Base-by-base conservation (phyloP, 2,113 vertebrate species). In the Actenoides lindsayi region DNA sequence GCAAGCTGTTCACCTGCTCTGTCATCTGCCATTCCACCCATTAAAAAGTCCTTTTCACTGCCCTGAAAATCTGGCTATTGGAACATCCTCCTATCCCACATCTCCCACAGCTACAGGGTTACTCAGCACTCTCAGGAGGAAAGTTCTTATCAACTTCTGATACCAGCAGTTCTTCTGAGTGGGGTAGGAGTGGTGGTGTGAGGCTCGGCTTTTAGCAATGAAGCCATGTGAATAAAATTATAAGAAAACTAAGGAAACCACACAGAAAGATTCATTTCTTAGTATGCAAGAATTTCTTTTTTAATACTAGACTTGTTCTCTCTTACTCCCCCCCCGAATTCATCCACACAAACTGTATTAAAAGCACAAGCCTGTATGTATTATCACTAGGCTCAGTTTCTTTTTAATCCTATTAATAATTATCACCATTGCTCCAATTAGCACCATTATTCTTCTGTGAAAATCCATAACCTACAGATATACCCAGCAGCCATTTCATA, bases 351-450 rank as follows among this genome's bases (percentile, higher is more conserved):
- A 68, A 54, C 79, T 44, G 57, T 39, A 85, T 53, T 71, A 67
- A 85, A 81, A 94, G 83, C 73, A 84, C 57, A 67, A 44, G 42
- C 42, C 48, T 33, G 64, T 54, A 77, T 41, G 73, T 18, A 56
- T 63, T 76, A 84, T 44, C 74, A 74, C 39, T 33, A 46, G 48
- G 73, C 65, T 60, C 79, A n/a, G 60, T 69, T 96, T 92, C 68
- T 46, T 90, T 53, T 73, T 68, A 81, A 90, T 81, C 87, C 83
- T 87, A 67, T 89, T 89, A 94, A 73, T 84, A 64, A 90, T 68
- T 73, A 90, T 81, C 92, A 80, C n/a, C n/a, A 41, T 78, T 90
- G 84, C 39, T 42, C 31, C 75, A 85, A 82, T 73, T 84, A 90
- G 67, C 63, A 48, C 64, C 87, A 68, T 80, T 44, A 41, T 48